These are phyloP conservation scores for Albula goreensis DNA, from an alignment of 2,113 vertebrate genomes.

Conservation along the genomic window DNA sequence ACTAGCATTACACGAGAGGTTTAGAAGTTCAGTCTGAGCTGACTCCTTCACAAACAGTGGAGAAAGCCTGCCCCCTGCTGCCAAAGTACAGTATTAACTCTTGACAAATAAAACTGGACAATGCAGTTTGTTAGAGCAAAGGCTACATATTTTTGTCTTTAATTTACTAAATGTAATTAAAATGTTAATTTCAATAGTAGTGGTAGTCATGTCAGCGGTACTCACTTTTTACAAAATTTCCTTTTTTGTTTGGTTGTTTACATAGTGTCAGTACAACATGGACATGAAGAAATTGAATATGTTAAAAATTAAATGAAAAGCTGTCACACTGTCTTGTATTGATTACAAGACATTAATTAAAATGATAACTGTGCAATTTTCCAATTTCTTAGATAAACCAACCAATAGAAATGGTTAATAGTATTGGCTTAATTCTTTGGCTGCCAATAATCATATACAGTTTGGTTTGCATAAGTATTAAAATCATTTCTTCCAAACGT, in stretches of 20 bases:
- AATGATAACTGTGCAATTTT: not conserved
- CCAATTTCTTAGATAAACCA: too few species aligned
- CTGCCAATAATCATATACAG: not conserved
- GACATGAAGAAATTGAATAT: too few species aligned
- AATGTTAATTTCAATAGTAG: not conserved
- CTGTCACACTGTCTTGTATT: too few species aligned
- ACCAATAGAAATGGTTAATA: too few species aligned
- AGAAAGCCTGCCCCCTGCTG: slow-evolving; percentile 79
- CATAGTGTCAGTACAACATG: too few species aligned
- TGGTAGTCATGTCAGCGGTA: slow-evolving; percentile 40
- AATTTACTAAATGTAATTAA: not conserved
- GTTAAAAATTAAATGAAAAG: too few species aligned
- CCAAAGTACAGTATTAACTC: not conserved
- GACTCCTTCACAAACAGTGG: slow-evolving; percentile 52
- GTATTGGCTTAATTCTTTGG: too few species aligned
- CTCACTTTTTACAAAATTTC: too few species aligned
- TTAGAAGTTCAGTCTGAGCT: slow-evolving; percentile 57
- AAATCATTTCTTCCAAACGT: not conserved
- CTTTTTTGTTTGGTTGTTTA: too few species aligned
- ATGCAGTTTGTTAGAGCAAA: not conserved
- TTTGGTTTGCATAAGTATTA: not conserved
- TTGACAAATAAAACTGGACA: not conserved
- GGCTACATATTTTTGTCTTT: slow-evolving; percentile 7
- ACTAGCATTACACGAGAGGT: slow-evolving; percentile 55
- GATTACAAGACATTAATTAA: too few species aligned